These are phyloP conservation scores for Crotalus tigris DNA, from an alignment of 2,113 vertebrate species.

Conservation along the genomic window DNA sequence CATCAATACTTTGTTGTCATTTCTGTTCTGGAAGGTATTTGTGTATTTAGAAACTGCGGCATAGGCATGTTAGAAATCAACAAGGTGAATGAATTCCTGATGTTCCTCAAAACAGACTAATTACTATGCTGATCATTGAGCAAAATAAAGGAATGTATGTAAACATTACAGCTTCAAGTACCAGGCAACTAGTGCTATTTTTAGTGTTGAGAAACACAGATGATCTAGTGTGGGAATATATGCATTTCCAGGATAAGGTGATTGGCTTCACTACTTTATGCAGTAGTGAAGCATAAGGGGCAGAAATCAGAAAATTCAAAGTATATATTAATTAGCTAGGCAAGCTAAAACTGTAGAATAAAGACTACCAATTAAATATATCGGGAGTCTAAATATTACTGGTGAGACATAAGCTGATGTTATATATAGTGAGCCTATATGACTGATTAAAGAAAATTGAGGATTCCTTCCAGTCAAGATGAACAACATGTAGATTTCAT, in stretches of 20 bases:
- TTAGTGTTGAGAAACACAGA: background rate
- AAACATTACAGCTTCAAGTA: fast-evolving
- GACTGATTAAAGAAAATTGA: background rate
- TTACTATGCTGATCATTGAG: background rate
- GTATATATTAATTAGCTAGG: background rate
- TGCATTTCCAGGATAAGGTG: background rate
- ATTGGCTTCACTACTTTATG: too few relatives aligned
- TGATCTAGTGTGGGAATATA: background rate
- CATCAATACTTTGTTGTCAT: slow-evolving; percentile 37
- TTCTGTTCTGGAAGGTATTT: slow-evolving; percentile 33
- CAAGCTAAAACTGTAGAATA: background rate
- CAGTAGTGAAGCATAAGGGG: background rate
- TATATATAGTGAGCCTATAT: background rate
- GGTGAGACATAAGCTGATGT: background rate
- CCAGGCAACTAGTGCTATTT: background rate
- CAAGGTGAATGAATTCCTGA: background rate
- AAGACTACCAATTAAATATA: background rate
- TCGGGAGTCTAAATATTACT: background rate
- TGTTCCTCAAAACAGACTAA: slow-evolving; percentile 38
- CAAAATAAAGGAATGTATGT: background rate
- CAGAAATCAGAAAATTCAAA: background rate
- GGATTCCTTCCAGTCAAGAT: background rate
- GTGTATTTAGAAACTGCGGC: slow-evolving; percentile 33
- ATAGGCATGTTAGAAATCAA: slow-evolving; percentile 15
- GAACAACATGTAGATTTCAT: background rate